Evolutionary conservation across 2,888 invertebrate species (phyloP).

Genomic region (Encarsia formosa): DNA sequence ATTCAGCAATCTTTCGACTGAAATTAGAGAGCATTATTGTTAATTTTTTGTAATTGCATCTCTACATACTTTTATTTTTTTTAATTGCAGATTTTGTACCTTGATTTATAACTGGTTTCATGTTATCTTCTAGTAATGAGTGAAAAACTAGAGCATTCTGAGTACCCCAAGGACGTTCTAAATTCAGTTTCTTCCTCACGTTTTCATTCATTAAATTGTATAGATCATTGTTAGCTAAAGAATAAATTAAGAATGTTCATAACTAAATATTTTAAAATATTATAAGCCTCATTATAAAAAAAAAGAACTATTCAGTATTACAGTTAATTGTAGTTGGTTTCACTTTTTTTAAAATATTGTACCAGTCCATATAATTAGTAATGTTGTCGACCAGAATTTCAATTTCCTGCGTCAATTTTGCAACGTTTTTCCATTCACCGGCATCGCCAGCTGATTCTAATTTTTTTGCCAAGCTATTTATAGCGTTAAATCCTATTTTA

Average conservation of each 20-base stretch:
- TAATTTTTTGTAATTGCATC: too few species aligned
- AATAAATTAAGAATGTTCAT: not conserved
- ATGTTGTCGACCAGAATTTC: slow-evolving; percentile 50
- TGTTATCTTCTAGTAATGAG: slow-evolving; percentile 64
- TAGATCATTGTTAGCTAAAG: slow-evolving; percentile 31
- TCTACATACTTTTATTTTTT: too few species aligned
- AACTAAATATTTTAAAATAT: not conserved
- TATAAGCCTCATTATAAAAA: not conserved
- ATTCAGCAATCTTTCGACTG: slow-evolving; percentile 40
- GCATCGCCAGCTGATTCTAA: slow-evolving; percentile 10
- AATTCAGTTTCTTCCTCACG: slow-evolving; percentile 63
- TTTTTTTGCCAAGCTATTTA: slow-evolving; percentile 13
- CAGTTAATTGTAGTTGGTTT: not conserved
- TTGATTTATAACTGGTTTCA: slow-evolving; percentile 72
- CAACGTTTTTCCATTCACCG: slow-evolving; percentile 12
- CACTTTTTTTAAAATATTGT: slow-evolving; percentile 67
- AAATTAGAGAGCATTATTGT: too few species aligned
- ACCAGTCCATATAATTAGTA: slow-evolving; percentile 71
- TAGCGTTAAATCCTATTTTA: not conserved
- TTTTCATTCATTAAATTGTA: slow-evolving; percentile 66
- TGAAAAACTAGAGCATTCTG: slow-evolving; percentile 61
- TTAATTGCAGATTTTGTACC: too few species aligned
- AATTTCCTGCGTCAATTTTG: slow-evolving; percentile 6
- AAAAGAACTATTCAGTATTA: not conserved
- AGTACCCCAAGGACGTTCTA: slow-evolving; percentile 60